Evolutionary conservation across 2,797 vertebrate genomes (phyloP).

Genomic region (Anisognathus igniventris): DNA sequence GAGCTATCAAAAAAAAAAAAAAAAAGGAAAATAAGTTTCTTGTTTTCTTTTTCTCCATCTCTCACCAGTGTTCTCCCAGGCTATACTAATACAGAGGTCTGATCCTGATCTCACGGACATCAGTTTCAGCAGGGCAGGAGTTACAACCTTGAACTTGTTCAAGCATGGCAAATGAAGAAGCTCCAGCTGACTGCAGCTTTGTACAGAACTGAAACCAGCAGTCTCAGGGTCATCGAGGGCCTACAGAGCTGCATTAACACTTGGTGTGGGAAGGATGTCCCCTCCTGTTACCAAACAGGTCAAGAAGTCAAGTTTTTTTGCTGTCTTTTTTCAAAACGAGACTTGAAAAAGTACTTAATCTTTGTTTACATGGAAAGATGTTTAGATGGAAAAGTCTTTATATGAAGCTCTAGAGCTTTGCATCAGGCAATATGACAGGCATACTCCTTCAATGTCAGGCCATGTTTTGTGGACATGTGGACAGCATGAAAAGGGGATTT

Average conservation of each 20-base stretch:
- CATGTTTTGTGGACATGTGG: neutral
- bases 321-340: neutral
- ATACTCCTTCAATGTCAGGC: neutral
- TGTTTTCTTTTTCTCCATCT: neutral
- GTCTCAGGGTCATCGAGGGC: fast-evolving
- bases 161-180: neutral
- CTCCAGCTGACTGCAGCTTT: neutral
- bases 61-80: neutral
- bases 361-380: neutral
- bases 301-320: neutral
- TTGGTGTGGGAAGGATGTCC: neutral
- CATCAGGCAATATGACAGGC: neutral
- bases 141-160: neutral
- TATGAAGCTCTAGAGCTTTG: neutral
- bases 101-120: neutral
- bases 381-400: neutral
- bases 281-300: neutral
- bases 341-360: neutral
- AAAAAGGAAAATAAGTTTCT: neutral
- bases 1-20: neutral
- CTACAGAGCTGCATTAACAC: neutral
- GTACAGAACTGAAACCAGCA: neutral
- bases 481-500: neutral
- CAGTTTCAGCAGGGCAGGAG: neutral
- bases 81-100: neutral